These are phyloP conservation scores for Synchiropus splendidus DNA, from an alignment of 2,113 vertebrate genomes.

Conservation along the genomic window DNA sequence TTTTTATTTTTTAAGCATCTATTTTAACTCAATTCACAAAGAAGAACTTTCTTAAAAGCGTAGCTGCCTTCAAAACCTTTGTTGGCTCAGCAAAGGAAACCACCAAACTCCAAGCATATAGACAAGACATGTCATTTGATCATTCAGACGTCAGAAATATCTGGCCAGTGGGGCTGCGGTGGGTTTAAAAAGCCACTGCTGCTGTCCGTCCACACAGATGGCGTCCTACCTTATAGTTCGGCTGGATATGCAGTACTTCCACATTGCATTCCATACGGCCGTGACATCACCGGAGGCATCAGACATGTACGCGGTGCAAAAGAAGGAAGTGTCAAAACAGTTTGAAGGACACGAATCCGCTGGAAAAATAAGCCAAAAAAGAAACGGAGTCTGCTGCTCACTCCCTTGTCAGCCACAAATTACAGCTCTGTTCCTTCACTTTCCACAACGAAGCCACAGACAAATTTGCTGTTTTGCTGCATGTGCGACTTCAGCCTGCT, in stretches of 20 bases:
- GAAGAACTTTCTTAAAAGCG: no score
- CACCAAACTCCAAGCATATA: conserved; percentile 27
- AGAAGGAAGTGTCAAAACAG: conserved; percentile 18
- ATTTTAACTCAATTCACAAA: no score
- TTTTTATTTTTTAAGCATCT: no score
- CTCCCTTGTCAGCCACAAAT: conserved; percentile 55
- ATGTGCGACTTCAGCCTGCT: conserved; percentile 27
- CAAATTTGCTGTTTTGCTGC: conserved; percentile 41
- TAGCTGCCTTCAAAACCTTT: no score
- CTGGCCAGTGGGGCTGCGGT: conserved; percentile 36
- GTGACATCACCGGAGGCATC: conserved; percentile 67
- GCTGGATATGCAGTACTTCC: conserved; percentile 93
- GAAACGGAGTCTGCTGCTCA: conserved; percentile 41
- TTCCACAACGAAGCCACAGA: conserved; percentile 50
- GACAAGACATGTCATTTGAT: conserved; percentile 49
- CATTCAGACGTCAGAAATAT: conserved; percentile 47
- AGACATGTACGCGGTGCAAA: conserved; percentile 27
- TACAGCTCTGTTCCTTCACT: conserved; percentile 55
- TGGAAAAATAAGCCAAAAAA: conserved; percentile 31
- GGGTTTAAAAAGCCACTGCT: conserved; percentile 18
- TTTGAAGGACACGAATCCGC: conserved; percentile 18
- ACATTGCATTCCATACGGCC: conserved; percentile 81
- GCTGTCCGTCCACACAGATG: conserved; percentile 20
- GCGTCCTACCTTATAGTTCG: conserved; percentile 83
- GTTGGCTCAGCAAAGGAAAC: conserved; percentile 47